Percentiles rank a stretch among this genome's conserved stretches.
These are phyloP conservation scores for Erebia ligea DNA, from an alignment of 2,888 invertebrate species.

Conservation along the genomic window DNA sequence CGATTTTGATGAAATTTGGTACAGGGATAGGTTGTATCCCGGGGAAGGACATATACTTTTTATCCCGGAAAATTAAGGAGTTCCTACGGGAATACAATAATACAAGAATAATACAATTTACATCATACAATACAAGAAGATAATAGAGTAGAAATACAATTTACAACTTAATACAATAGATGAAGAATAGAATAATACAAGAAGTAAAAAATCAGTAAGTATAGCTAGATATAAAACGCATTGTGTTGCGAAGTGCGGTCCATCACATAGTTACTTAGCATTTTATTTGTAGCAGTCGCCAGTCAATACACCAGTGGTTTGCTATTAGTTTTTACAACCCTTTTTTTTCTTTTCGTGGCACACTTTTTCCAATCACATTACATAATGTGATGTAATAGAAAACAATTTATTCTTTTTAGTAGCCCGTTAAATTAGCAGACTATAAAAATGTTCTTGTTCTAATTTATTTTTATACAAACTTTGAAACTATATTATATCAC, in stretches of 20 bases:
- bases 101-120: too few relatives aligned
- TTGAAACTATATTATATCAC: constrained; percentile 25
- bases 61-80: too few relatives aligned
- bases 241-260: not conserved
- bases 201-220: not conserved
- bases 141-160: too few relatives aligned
- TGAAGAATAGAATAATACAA: too few relatives aligned
- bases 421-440: constrained; percentile 26
- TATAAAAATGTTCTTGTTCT: constrained; percentile 19
- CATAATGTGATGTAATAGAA: constrained; percentile 64
- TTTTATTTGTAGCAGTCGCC: constrained; percentile 23
- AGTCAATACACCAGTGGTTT: constrained; percentile 33
- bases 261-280: not conserved
- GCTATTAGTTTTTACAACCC: constrained; percentile 43
- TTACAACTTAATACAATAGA: too few relatives aligned
- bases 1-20: too few relatives aligned
- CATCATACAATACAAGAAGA: too few relatives aligned
- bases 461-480: constrained; percentile 29
- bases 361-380: constrained; percentile 67
- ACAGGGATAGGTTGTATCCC: too few relatives aligned
- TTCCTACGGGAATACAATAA: too few relatives aligned
- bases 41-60: too few relatives aligned
- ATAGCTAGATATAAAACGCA: not conserved
- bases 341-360: constrained; percentile 70
- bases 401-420: constrained; percentile 47